Evolutionary conservation across 30 jellyfish, hydroid and myxozoan genomes (phyloP), one percentile per base, ranked within the genome.

Genomic region (Aurelia sp.): DNA sequence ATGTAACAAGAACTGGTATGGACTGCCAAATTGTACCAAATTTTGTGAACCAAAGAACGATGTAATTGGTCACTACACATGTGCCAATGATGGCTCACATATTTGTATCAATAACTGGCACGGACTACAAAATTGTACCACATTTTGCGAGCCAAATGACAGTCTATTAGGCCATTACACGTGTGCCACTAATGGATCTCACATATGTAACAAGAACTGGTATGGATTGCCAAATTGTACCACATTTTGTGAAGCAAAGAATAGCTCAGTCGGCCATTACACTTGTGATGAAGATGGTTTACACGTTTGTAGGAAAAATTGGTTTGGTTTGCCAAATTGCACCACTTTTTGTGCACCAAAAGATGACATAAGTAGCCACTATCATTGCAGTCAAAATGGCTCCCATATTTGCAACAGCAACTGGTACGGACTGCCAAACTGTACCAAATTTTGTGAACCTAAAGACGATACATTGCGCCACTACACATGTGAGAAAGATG

Each of bases 41-140:
- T 88, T 27, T 57, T 88, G 97, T 66, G 18, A 9, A 62, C 84
- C 97, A 13, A 58, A 27, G 40, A 81, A 38, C 50, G 80, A 40
- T 3, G 15, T 11, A 2, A 0, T 20, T 4, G 97, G 97, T 6
- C 92, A 89, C 35, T 89, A 1, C 41, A 72, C 40, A 53, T 89
- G 97, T 63, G 55, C 84, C 68, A 22, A 50, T 5, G 53, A 83
- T 1, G 97, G 97, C 8, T 41, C 8, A 3, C 81, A 80, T 41
- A 41, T 79, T 17, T 89, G 97, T 73, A 84, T 38, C 62, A n/a
- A 47, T 0, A 41, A 80, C 52, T 89, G 97, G 97, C 44, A 72
- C 64, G 92, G 90, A 2, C 9, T 0, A 3, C 71, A 20, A 11
- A 38, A 61, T 59, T 89, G 97, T 58, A 53, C 9, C 68, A 62